A percentile compares a stretch with the other conserved stretches of the same genome.
Evolutionary conservation across 2,888 invertebrate genomes (phyloP).

Genomic region (Yponomeuta sedellus): DNA sequence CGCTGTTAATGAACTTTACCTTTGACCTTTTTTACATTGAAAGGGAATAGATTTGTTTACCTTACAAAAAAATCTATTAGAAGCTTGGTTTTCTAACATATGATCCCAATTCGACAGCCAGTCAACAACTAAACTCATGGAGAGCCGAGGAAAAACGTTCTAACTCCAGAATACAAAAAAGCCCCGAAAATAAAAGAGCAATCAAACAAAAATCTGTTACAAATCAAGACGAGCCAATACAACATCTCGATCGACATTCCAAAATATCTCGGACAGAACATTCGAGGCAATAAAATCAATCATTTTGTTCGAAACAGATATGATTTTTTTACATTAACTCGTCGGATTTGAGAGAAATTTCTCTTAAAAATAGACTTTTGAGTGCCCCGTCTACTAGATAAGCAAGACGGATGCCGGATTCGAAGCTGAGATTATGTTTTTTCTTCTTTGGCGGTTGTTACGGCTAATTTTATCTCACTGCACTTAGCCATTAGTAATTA

Average conservation of each 20-base stretch:
- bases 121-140: too few relatives aligned
- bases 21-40: too few relatives aligned
- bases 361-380: constrained; percentile 72
- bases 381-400: constrained; percentile 57
- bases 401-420: constrained; percentile 61
- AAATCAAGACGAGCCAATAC: constrained; percentile 8
- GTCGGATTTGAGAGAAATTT: constrained; percentile 31
- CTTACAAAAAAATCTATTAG: too few relatives aligned
- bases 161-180: not conserved
- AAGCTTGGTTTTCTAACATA: too few relatives aligned
- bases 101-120: too few relatives aligned
- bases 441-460: not conserved
- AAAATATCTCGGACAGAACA: constrained; percentile 12
- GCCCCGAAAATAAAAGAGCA: constrained; percentile 9
- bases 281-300: constrained; percentile 67
- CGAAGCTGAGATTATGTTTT: constrained; percentile 30
- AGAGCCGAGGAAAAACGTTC: too few relatives aligned
- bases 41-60: too few relatives aligned
- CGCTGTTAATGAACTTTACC: too few relatives aligned
- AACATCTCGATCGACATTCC: constrained; percentile 14
- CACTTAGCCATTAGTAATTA: not conserved
- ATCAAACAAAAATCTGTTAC: constrained; percentile 10
- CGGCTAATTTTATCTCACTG: not conserved
- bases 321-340: constrained; percentile 62
- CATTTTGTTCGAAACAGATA: constrained; percentile 51